Base-by-base conservation (phyloP, 2,113 vertebrate species). In the Pomatostomus ruficeps region DNA sequence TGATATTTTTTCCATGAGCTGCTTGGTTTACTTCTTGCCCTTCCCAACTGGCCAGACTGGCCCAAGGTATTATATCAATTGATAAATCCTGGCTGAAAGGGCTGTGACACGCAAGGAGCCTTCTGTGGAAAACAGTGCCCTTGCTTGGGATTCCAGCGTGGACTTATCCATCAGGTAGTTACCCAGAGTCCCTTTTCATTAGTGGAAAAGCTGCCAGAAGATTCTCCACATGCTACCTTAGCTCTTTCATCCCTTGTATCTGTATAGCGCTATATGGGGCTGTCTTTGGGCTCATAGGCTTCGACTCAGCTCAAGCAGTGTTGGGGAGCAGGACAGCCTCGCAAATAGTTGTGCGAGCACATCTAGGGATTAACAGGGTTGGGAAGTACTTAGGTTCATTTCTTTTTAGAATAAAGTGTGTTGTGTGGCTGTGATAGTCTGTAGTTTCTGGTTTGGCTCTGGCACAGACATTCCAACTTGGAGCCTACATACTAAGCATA, bases 251-350 rank as follows among this genome's bases (percentile, higher is more conserved):
- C 31, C 43, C n/a, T 33, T 38, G 12, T 46, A 3, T 52, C 33
- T 48, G 7, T 57, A 1, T 7, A 23, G 33, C 1, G 1, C 23
- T 6, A 0, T 20, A 45, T 14, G 54, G 21, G 33, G 36, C 38
- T 93, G 2, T 2, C 35, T 26, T 7, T 28, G 85, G 26, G 29
- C 52, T 79, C 0, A 0, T 3, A 12, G 31, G 65, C 25, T 75
- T 61, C 49, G 40, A 7, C 24, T 75, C 11, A 3, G 46, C 38
- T 62, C 35, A 10, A 6, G n/a, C 31, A 15, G 38, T 33, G 33
- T 2, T 48, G 51, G 33, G 24, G 17, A 35, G 31, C 36, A 28
- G 45, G 6, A 45, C 26, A 52, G 57, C 65, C 28, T 51, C 1
- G 9, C 26, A 42, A 38, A 20, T 5, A 42, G 16, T 36, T 75